Conservation (phyloP, 2,797 vertebrate species). For the Poeciliopsis infans region DNA sequence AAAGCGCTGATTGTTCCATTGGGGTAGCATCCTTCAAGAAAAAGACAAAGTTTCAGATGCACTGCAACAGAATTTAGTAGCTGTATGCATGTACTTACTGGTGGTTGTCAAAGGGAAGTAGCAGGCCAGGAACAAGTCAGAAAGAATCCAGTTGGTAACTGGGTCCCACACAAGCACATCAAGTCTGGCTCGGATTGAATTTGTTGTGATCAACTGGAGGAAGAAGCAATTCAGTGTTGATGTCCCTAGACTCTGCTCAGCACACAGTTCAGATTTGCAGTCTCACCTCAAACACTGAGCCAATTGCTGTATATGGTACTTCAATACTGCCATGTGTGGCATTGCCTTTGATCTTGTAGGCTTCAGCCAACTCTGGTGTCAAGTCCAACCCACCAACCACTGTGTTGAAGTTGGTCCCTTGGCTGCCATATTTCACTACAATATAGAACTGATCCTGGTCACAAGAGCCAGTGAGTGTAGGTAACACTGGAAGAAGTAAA, state of each 20-base stretch:
- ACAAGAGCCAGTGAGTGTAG: constrained; percentile 72
- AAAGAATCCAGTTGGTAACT: constrained; percentile 64
- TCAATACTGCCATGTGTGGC: constrained; percentile 68
- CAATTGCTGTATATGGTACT: constrained; percentile 61
- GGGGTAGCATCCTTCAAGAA: constrained; percentile 78
- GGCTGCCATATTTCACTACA: constrained; percentile 63
- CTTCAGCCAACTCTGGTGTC: constrained; percentile 27
- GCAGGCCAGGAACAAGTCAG: constrained; percentile 77
- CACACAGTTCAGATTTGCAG: not conserved
- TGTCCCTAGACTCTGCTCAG: no score
- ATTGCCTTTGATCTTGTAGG: constrained; percentile 61
- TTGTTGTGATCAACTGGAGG: constrained; percentile 48
- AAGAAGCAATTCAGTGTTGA: not conserved
- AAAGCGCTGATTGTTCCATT: constrained; percentile 83
- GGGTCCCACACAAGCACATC: constrained; percentile 67
- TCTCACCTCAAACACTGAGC: constrained; percentile 69
- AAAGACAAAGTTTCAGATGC: not conserved
- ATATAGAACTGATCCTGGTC: constrained; percentile 72
- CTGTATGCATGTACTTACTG: constrained; percentile 51
- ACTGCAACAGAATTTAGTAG: not conserved
- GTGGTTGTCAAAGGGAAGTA: constrained; percentile 73
- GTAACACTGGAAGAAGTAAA: constrained; percentile 56
- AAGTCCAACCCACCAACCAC: constrained; percentile 60
- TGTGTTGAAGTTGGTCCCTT: constrained; percentile 59
- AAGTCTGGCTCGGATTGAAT: constrained; percentile 69